phyloP scores from a whole-genome alignment of 2,797 vertebrate genomes.

The Chelon labrosus region DNA sequence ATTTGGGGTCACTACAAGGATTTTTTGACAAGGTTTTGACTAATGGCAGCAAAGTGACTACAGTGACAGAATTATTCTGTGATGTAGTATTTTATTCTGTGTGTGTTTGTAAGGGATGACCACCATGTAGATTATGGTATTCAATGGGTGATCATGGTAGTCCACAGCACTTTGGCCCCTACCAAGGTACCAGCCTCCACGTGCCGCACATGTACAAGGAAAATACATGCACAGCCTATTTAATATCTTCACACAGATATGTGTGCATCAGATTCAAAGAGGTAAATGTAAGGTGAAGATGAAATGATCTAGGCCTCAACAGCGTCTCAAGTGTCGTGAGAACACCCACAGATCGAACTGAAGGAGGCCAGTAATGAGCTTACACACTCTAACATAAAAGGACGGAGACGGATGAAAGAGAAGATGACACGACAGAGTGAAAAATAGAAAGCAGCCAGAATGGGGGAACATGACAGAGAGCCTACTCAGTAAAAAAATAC shows the following conservation, averaged over 20 bases:
- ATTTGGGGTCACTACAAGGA: neutral
- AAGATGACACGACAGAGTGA: neutral
- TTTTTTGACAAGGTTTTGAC: neutral
- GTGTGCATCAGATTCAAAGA: neutral
- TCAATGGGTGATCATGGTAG: too few species aligned
- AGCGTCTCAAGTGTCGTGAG: constrained; percentile 6
- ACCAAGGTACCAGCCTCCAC: neutral
- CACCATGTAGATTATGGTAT: too few species aligned
- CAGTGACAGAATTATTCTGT: neutral
- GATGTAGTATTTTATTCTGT: neutral
- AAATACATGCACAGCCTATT: neutral
- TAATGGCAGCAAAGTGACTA: neutral
- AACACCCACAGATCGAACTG: constrained; percentile 46
- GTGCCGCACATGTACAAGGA: too few species aligned
- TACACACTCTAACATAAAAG: constrained; percentile 26
- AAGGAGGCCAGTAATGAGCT: constrained; percentile 12
- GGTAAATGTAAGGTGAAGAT: neutral
- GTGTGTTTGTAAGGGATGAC: neutral
- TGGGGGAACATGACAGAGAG: neutral
- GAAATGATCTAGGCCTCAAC: neutral
- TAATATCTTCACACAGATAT: neutral
- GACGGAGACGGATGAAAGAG: constrained; percentile 1
- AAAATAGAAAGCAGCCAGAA: constrained; percentile 1
- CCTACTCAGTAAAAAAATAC: neutral
- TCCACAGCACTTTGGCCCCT: neutral